These are phyloP conservation scores for Leptinotarsa rubiginosa DNA, from an alignment of 2,888 invertebrate species.

Conservation along the genomic window DNA sequence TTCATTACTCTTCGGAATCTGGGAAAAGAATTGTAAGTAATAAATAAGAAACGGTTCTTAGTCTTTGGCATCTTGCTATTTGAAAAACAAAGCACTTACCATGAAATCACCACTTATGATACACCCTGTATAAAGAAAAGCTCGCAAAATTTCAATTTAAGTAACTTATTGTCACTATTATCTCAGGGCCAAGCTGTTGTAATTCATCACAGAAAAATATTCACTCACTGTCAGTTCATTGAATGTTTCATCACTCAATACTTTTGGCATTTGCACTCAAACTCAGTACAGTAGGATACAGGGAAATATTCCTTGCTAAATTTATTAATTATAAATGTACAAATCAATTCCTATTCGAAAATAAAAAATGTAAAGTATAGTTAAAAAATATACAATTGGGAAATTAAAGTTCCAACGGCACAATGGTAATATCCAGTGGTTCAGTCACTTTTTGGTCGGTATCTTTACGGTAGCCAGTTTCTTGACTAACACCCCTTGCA, in stretches of 20 bases:
- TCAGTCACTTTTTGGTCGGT: conserved; percentile 13
- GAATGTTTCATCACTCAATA: not conserved
- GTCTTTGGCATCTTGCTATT: no score
- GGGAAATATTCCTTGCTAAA: conserved; percentile 70
- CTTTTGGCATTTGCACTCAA: conserved; percentile 7
- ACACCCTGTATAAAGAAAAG: no score
- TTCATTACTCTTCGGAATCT: no score
- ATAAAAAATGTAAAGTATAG: conserved; percentile 10
- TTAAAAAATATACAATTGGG: conserved; percentile 19
- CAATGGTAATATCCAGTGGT: not conserved
- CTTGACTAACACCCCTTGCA: conserved; percentile 67
- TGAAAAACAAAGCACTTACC: no score
- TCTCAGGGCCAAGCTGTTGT: not conserved
- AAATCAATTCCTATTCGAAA: conserved; percentile 11
- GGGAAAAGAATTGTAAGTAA: no score
- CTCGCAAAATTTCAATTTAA: no score
- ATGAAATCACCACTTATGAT: no score
- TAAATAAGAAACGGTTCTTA: no score
- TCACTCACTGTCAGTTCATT: not conserved
- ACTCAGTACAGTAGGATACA: conserved; percentile 8
- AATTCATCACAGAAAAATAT: conserved; percentile 7
- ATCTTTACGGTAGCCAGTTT: conserved; percentile 48
- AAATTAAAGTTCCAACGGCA: conserved; percentile 3
- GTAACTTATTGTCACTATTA: no score
- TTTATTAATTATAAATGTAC: conserved; percentile 70